Evolutionary conservation across 1,140 invertebrate species (phyloP), one percentile per base, ranked within the genome.

Genomic region (Drosophila micromelanica): DNA sequence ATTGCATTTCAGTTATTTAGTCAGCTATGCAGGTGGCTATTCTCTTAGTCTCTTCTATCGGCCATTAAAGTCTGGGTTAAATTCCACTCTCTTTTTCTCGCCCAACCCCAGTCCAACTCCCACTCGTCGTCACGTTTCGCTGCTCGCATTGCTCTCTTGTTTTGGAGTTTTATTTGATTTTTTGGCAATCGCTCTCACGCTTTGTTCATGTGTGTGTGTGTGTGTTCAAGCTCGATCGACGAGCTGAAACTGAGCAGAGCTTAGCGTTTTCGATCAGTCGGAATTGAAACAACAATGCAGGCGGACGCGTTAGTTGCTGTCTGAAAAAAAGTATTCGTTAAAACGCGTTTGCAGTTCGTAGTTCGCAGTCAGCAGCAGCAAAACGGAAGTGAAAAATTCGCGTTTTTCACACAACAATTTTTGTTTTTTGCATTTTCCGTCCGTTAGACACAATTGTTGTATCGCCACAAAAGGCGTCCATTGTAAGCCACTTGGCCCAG

Each of bases 341-440:
- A 72, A 76, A 67, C 81, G 78, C 75, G 84, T 64, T 86, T 63
- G 82, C 60, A 86, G 84, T 87, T 75, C 68, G 80, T 72, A 65
- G 5, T 27, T 27, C 27, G 27, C 6, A 62, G 48, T 20, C 23
- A 59, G 40, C 73, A 69, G 56, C 73, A 71, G 61, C 70, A 49
- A 86, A 87, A 89, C 84, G 84, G 84, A 89, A 89, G 84, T 84
- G 84, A 89, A 89, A 89, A 89, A 73, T 75, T 89, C 85, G 70
- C 84, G 80, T 80, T 90, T 27, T 89, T 89, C 80, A 84, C 84
- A 87, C 79, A 89, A 80, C 55, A 89, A 89, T 87, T 87, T 86
- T 89, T 69, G 73, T 79, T 87, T 87, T 86, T 89, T 69, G 73
- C 84, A 89, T 89, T 89, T 89, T 84, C 84, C 84, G 76, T 43